Evolutionary conservation across 2,113 vertebrate genomes (phyloP).

Genomic region (Pelvicachromis taeniatus): DNA sequence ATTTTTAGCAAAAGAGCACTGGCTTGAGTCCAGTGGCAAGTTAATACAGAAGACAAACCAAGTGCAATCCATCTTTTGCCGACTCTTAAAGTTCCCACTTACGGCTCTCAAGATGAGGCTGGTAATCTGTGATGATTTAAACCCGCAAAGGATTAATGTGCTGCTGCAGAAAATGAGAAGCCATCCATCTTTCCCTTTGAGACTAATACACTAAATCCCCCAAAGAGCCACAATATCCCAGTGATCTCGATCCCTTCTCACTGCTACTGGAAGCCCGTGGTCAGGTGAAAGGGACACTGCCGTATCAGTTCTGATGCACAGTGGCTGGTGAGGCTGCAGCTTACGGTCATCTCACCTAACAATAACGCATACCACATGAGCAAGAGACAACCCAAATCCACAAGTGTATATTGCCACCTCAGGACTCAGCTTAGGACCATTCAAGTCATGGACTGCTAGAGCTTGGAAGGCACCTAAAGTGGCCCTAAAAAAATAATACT

Average conservation of each 20-base stretch:
- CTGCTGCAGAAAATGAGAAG: slow-evolving; percentile 28
- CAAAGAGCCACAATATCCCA: slow-evolving; percentile 20
- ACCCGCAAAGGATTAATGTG: slow-evolving; percentile 35
- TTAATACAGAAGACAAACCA: background rate
- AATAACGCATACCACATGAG: background rate
- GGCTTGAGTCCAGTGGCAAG: background rate
- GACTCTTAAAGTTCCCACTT: background rate
- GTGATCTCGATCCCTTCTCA: slow-evolving; percentile 8
- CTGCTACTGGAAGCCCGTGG: background rate
- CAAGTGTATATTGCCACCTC: background rate
- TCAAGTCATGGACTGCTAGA: background rate
- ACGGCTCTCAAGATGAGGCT: background rate
- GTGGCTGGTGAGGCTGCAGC: background rate
- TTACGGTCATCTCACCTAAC: background rate
- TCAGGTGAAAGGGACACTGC: background rate
- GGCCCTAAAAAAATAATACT: background rate
- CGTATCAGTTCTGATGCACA: background rate
- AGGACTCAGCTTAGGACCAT: background rate
- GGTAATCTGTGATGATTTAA: slow-evolving; percentile 2
- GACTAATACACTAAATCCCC: slow-evolving; percentile 39
- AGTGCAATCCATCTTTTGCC: background rate
- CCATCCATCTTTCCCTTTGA: slow-evolving; percentile 12
- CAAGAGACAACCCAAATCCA: background rate
- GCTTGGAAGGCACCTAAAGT: rapidly evolving
- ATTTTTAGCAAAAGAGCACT: background rate